Base-by-base conservation (phyloP, 2,113 vertebrate species). In the Ovibos moschatus region DNA sequence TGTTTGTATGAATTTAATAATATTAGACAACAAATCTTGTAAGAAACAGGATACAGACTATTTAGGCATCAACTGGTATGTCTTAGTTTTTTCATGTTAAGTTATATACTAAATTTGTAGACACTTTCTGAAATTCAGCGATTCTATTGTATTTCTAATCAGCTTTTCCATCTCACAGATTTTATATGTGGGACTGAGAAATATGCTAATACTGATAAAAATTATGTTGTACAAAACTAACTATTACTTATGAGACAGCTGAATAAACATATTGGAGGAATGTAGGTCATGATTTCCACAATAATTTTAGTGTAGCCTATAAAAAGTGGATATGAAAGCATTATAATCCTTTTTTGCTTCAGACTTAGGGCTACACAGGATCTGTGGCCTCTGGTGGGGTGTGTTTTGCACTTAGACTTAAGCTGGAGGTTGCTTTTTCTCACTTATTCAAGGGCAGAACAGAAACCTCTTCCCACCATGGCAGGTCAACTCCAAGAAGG, bases 201-300 rank as follows among this genome's bases (percentile, higher is more conserved):
- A 96, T 95, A 94, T 92, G 30, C 21, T 82, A 92, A 95, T 95
- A 50, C 3, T 87, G 60, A 78, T n/a, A 96, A 85, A 95, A 95
- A 94, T 84, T n/a, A 47, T 43, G 10, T 83, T 94, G 8, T 43
- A 40, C 88, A 33, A 85, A 93, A 94, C 30, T 58, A 60, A 94
- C 36, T 67, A 62, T 81, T 83, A 27, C n/a, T 55, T 83, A 64
- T 21, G n/a, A 94, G 84, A 87, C 51, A 58, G 57, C n/a, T 87
- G 64, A 92, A 85, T 89, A 96, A 96, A 90, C 28, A 89, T 27
- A 6, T 25, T 40, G 8, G 10, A 82, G 2, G 12, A 89, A 87
- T 79, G 82, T 79, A 84, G 60, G 57, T 78, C 33, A 57, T 64
- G 10, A 51, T 74, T 92, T 89, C 11, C n/a, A 62, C 14, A 79